Percentiles rank a stretch among this genome's conserved stretches.
Evolutionary conservation across 1,140 invertebrate genomes (phyloP).

Genomic region (Zaprionus tsacasi): DNA sequence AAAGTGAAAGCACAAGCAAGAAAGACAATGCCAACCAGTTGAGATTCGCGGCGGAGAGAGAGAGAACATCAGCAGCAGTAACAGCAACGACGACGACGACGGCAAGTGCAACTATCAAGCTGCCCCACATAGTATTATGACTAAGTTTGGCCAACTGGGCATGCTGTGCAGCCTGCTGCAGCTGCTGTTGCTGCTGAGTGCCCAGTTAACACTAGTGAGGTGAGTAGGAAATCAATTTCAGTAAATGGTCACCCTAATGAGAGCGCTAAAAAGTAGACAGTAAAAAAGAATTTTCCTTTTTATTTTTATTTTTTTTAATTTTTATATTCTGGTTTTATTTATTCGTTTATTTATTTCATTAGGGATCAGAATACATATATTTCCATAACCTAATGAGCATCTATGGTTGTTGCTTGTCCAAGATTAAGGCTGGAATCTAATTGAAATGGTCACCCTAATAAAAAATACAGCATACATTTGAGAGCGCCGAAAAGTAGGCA

Average conservation of each 20-base stretch:
- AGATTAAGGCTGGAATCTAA: no score
- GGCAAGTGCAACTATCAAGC: constrained; percentile 34
- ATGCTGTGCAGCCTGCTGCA: constrained; percentile 51
- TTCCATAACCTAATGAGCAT: no score
- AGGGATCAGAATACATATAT: no score
- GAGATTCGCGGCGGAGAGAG: constrained; percentile 30
- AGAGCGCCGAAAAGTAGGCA: no score
- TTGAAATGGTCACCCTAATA: constrained; percentile 5
- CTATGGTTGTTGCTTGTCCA: no score
- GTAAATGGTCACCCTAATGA: constrained; percentile 3
- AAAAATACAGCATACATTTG: not conserved
- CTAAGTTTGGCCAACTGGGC: constrained; percentile 51
- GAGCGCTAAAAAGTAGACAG: not conserved
- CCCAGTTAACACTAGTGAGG: constrained; percentile 60
- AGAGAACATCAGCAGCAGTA: constrained; percentile 11
- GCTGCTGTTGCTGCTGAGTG: constrained; percentile 55
- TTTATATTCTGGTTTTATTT: no score
- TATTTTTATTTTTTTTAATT: no score
- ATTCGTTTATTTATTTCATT: no score
- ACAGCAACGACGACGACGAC: constrained; percentile 39
- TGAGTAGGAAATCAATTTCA: no score
- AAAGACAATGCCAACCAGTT: constrained; percentile 67
- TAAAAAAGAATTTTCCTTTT: not conserved
- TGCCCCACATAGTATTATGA: constrained; percentile 48
- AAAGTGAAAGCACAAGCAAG: constrained; percentile 53